Percentiles rank a stretch among this genome's conserved stretches.
Conservation (phyloP, 2,888 invertebrate species). For the Patella caerulea region DNA sequence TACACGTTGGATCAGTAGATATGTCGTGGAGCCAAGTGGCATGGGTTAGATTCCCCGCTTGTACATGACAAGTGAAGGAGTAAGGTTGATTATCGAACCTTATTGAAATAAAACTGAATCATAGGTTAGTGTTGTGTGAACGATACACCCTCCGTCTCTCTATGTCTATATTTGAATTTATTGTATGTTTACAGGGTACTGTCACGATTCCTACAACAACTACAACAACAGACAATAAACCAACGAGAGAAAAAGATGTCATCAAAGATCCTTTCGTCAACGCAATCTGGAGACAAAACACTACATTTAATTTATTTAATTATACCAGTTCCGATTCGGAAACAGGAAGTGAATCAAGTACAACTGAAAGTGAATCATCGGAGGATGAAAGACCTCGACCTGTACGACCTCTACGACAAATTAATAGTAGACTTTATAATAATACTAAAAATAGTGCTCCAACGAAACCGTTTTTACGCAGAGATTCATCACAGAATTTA, state of each 20-base stretch:
- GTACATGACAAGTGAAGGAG: too few relatives aligned
- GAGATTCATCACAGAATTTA: not conserved
- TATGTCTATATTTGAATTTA: not conserved
- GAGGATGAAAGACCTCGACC: slow-evolving; percentile 21
- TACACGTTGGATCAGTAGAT: too few relatives aligned
- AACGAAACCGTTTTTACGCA: not conserved
- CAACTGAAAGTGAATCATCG: slow-evolving; percentile 35
- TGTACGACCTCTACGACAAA: not conserved
- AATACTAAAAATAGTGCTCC: not conserved
- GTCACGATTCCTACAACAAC: slow-evolving; percentile 24
- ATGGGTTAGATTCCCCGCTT: too few relatives aligned
- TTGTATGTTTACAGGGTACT: slow-evolving; percentile 28
- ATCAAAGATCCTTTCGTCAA: slow-evolving; percentile 27
- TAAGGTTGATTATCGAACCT: too few relatives aligned
- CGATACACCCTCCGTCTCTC: not conserved
- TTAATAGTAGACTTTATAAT: not conserved
- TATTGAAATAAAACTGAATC: too few relatives aligned
- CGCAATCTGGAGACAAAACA: slow-evolving; percentile 39
- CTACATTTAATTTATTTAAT: slow-evolving; percentile 31
- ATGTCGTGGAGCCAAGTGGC: too few relatives aligned
- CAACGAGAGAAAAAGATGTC: not conserved
- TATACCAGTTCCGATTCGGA: slow-evolving; percentile 34
- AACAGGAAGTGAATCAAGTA: slow-evolving; percentile 28
- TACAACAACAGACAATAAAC: slow-evolving; percentile 7
- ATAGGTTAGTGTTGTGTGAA: too few relatives aligned